A percentile compares a stretch with the other conserved stretches of the same genome.
Conservation (phyloP, 2,113 vertebrate species). For the Ifrita kowaldi region DNA sequence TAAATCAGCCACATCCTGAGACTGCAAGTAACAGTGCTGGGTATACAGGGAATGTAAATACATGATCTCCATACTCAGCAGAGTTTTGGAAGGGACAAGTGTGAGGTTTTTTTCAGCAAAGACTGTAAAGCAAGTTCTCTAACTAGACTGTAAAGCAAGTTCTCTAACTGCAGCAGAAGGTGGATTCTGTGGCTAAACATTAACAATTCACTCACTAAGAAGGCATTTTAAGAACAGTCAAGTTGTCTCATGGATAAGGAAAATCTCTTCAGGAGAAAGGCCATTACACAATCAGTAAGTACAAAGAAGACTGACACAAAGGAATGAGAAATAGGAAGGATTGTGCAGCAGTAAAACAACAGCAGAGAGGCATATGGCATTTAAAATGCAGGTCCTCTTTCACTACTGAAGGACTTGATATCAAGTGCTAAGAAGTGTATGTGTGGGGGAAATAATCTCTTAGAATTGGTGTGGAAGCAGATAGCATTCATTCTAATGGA, state of each 20-base stretch:
- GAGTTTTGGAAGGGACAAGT: background rate
- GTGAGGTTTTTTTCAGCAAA: background rate
- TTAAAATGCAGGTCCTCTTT: background rate
- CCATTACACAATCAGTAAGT: background rate
- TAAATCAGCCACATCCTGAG: background rate
- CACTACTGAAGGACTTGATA: background rate
- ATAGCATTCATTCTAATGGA: background rate
- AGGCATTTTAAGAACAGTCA: background rate
- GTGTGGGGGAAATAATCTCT: background rate
- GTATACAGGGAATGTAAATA: background rate
- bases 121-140: background rate
- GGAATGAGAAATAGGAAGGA: background rate
- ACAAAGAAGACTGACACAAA: background rate
- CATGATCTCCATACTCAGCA: background rate
- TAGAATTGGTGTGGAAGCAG: background rate
- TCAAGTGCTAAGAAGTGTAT: background rate
- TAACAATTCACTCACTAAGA: background rate
- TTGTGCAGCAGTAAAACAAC: background rate
- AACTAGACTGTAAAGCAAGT: background rate
- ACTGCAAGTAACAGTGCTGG: background rate
- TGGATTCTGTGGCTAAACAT: background rate
- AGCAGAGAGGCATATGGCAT: background rate
- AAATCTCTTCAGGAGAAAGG: background rate
- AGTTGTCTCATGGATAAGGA: background rate
- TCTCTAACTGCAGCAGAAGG: background rate